These are phyloP conservation scores for Boloria euphrosyne DNA, from an alignment of 2,888 invertebrate genomes.

Conservation along the genomic window DNA sequence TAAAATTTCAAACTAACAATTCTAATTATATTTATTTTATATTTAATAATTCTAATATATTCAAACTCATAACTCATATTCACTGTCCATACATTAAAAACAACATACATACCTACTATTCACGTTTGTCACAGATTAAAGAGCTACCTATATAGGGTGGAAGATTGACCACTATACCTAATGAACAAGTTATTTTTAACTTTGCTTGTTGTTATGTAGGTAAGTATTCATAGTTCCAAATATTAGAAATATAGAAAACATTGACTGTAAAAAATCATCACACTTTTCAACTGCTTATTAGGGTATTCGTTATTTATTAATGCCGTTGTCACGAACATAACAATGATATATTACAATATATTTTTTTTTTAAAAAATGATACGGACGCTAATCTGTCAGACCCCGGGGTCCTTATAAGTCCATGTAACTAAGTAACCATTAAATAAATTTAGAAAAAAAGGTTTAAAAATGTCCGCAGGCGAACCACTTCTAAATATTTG, in stretches of 20 bases:
- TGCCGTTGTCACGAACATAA: slow-evolving; percentile 64
- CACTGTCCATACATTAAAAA: no score
- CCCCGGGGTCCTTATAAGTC: slow-evolving; percentile 69
- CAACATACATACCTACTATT: no score
- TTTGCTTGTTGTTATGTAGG: no score
- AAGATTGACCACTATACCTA: no score
- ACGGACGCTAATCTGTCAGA: slow-evolving; percentile 73
- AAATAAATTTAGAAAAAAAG: slow-evolving; percentile 75
- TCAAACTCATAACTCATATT: no score
- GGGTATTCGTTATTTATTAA: slow-evolving; percentile 77
- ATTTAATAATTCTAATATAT: no score
- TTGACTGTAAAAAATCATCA: slow-evolving; percentile 19
- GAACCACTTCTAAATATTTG: slow-evolving; percentile 79
- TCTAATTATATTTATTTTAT: no score
- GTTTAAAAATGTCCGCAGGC: slow-evolving; percentile 65
- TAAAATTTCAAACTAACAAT: no score
- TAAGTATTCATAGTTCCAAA: background rate
- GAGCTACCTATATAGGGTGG: no score
- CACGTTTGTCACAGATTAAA: no score
- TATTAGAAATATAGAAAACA: background rate
- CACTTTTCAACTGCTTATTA: slow-evolving; percentile 56
- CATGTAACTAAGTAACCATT: slow-evolving; percentile 76
- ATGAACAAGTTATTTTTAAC: no score
- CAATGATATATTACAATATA: slow-evolving; percentile 63
- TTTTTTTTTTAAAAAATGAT: slow-evolving; percentile 63